Percentiles rank a stretch among this genome's conserved stretches.
Evolutionary conservation across 2,797 vertebrate genomes (phyloP).

Genomic region (Halcyon badia): DNA sequence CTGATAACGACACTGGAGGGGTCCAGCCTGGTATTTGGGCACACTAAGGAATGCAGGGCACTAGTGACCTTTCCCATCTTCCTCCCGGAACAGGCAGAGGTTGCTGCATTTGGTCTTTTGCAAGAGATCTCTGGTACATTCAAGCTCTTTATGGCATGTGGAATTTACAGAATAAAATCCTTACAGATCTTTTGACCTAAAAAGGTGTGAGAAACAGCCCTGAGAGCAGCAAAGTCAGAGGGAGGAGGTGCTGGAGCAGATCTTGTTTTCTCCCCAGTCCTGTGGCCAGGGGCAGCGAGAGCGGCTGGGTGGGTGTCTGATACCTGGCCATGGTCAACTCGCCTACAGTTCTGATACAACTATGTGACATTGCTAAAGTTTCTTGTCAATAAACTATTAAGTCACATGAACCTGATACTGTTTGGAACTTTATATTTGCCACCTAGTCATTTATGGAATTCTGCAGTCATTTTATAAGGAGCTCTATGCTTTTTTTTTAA

Average conservation of each 20-base stretch:
- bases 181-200: not conserved
- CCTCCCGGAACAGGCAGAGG: not conserved
- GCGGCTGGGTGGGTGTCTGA: not conserved
- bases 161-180: not conserved
- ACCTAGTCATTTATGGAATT: not conserved
- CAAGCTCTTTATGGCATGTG: not conserved
- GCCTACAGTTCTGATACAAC: too few species aligned
- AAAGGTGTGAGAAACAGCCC: not conserved
- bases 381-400: not conserved
- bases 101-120: not conserved
- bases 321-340: fast-evolving
- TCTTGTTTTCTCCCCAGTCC: not conserved
- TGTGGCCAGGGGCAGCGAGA: not conserved
- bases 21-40: not conserved
- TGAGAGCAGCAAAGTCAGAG: not conserved
- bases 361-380: not conserved
- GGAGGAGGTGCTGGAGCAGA: not conserved
- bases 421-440: not conserved
- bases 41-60: not conserved
- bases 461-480: not conserved
- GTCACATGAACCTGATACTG: not conserved
- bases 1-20: not conserved
- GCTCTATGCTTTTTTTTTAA: not conserved
- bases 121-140: not conserved
- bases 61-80: not conserved